Evolutionary conservation across 2,113 vertebrate genomes (phyloP), one percentile per base, ranked within the genome.

Genomic region (Caranx ignobilis): DNA sequence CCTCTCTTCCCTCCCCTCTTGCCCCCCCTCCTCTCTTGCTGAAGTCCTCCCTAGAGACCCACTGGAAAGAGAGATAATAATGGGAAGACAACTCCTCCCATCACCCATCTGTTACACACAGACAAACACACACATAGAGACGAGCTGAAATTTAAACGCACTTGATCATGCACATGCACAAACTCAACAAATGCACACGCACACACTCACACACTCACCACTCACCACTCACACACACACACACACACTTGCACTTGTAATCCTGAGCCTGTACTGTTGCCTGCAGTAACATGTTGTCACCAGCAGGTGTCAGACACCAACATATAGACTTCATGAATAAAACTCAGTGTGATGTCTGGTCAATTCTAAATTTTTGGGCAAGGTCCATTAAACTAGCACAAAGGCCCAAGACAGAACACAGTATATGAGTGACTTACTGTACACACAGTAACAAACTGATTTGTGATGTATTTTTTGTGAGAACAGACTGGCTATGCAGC

Each of bases 271-370:
- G 13, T 5, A 48, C 2, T 47, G 26, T 1, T 13, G 6, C 52
- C 19, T 77, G 85, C 62, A 76, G 54, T 82, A 12, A 4, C 75
- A 31, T 5, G 13, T 3, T 34, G 0, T 70, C 37, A 79, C 88
- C 91, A 91, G 82, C 56, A 92, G 92, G 87, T 79, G 90, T 87
- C 91, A 52, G 75, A 84, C 57, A 78, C 9, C 1, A 81, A 64
- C 60, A 87, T 15, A 47, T 7, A 57, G n/a, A 43, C 39, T 47
- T 35, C 19, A 19, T 48, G 47, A 26, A 0, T 52, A 11, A 52
- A 52, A 19, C 43, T 32, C 2, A 45, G 2, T 5, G 37, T 32
- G 21, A 45, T 11, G 10, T 50, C 64, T 37, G 10, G 3, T 48
- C 43, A 66, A 47, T n/a, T 50, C 9, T 7, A 11, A 34, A 16